A percentile compares a stretch with the other conserved stretches of the same genome.
Conservation (phyloP, 2,888 invertebrate species). For the Nephrotoma appendiculata region DNA sequence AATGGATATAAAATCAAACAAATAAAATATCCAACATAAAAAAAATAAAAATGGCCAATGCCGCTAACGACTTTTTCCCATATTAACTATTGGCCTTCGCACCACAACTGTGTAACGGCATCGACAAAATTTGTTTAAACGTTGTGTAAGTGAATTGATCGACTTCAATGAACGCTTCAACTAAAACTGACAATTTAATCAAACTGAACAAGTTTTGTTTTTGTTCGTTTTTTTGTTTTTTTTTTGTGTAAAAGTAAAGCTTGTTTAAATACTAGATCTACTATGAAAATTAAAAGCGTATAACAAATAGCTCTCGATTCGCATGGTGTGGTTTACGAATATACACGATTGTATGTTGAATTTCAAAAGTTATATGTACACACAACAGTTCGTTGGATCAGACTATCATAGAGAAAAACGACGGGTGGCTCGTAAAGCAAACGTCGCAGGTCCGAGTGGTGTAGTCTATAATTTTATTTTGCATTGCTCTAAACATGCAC, state of each 20-base stretch:
- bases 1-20: background rate
- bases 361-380: too few relatives aligned
- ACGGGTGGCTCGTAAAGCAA: too few relatives aligned
- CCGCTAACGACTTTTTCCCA: background rate
- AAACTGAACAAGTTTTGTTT: background rate
- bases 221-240: background rate
- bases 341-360: too few relatives aligned
- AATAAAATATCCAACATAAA: background rate
- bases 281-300: background rate
- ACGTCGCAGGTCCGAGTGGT: too few relatives aligned
- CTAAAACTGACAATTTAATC: background rate
- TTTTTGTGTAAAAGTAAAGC: background rate
- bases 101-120: too few relatives aligned
- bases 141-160: too few relatives aligned
- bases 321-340: background rate
- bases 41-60: background rate
- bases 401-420: too few relatives aligned
- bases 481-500: too few relatives aligned
- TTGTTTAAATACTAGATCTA: background rate
- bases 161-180: background rate
- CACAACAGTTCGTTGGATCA: too few relatives aligned
- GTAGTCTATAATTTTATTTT: too few relatives aligned
- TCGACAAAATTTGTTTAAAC: too few relatives aligned
- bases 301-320: background rate
- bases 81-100: too few relatives aligned